Conservation (phyloP, 2,888 invertebrate species). For the Machimus rusticus region DNA sequence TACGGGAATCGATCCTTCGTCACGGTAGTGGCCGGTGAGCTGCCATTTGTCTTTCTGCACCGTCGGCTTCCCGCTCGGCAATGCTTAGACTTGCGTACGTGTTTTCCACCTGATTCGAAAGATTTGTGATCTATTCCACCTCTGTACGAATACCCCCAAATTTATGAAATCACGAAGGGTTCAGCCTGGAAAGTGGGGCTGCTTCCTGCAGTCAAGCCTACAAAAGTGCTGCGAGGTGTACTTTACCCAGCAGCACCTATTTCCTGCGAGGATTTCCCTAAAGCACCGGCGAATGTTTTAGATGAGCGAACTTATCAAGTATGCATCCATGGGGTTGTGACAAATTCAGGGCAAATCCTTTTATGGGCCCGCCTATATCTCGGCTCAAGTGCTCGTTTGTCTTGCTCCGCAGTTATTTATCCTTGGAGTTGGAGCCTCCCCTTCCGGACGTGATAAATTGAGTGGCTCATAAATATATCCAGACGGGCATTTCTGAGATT, state of each 20-base stretch:
- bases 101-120: background rate
- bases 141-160: background rate
- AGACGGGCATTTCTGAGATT: background rate
- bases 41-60: background rate
- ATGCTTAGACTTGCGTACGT: background rate
- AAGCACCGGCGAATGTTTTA: background rate
- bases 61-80: background rate
- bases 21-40: background rate
- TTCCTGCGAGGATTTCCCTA: background rate
- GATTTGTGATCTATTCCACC: constrained; percentile 5
- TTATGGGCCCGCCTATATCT: background rate
- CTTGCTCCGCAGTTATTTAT: background rate
- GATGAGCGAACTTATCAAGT: background rate
- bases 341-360: background rate
- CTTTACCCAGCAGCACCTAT: background rate
- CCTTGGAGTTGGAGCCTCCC: background rate
- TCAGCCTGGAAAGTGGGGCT: background rate
- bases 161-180: background rate
- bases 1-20: background rate
- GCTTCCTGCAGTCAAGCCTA: background rate
- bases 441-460: background rate
- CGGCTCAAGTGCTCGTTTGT: background rate
- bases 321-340: background rate
- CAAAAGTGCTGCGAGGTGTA: background rate
- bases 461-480: background rate